These are phyloP conservation scores for Cossypha dichroa DNA, from an alignment of 2,797 vertebrate species.

Conservation along the genomic window DNA sequence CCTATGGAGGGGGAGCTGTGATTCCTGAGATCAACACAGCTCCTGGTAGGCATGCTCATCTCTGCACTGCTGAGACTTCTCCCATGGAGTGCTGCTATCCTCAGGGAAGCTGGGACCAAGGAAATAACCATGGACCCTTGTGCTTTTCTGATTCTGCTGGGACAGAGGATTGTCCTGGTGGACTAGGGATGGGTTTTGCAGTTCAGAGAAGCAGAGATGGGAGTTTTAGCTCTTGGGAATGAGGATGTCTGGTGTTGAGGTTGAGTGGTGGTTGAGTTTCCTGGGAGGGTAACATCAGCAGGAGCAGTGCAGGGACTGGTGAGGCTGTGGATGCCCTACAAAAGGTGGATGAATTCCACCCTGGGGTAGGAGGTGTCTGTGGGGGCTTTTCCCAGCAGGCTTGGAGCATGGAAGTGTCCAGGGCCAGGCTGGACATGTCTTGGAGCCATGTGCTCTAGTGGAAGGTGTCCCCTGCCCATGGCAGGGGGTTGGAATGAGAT, in stretches of 20 bases:
- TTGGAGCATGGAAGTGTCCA: neutral
- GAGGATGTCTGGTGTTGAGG: neutral
- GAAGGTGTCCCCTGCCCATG: neutral
- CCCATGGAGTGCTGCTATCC: neutral
- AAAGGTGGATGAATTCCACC: neutral
- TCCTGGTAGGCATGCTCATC: neutral
- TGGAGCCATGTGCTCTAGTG: neutral
- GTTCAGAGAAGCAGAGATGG: neutral
- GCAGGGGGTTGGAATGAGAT: neutral
- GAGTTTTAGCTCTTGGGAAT: neutral
- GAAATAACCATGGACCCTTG: neutral
- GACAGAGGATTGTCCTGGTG: neutral
- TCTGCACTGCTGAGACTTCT: neutral
- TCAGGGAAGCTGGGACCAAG: neutral
- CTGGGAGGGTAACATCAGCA: neutral
- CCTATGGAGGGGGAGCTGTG: rapidly evolving
- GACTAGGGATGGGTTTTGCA: neutral
- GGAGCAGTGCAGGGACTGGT: neutral
- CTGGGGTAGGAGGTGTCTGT: neutral
- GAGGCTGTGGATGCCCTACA: neutral
- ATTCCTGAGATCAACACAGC: neutral
- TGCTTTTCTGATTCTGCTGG: neutral
- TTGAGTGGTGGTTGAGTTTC: neutral
- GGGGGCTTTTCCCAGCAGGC: neutral
- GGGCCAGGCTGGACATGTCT: neutral